Evolutionary conservation across 1,140 invertebrate species (phyloP).

Genomic region (Penaeus indicus): DNA sequence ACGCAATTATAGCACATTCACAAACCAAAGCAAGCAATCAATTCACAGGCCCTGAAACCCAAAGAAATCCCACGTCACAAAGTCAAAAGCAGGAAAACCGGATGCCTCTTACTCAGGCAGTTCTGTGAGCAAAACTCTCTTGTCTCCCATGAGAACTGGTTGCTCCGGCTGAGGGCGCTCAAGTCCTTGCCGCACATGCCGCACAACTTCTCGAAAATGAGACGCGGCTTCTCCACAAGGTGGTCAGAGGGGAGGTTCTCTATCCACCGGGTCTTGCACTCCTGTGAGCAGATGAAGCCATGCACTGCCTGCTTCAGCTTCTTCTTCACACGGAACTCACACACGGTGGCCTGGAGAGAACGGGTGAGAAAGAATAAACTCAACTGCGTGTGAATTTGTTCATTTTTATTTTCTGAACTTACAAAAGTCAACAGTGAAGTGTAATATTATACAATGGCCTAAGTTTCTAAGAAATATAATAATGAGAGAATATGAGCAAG

Average conservation of each 20-base stretch:
- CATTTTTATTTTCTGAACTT: too few relatives aligned
- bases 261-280: constrained; percentile 46
- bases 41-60: not conserved
- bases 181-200: constrained; percentile 65
- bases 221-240: constrained; percentile 62
- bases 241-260: constrained; percentile 29
- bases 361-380: too few relatives aligned
- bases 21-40: not conserved
- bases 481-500: too few relatives aligned
- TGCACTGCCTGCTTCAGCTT: constrained; percentile 37
- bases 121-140: constrained; percentile 64
- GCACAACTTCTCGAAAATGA: constrained; percentile 64
- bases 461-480: too few relatives aligned
- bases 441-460: too few relatives aligned
- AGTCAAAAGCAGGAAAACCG: not conserved
- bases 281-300: constrained; percentile 46
- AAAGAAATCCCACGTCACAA: not conserved
- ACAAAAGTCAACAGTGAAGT: too few relatives aligned
- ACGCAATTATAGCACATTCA: not conserved
- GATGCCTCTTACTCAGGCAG: constrained; percentile 58
- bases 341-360: not conserved
- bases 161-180: constrained; percentile 21
- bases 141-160: constrained; percentile 62
- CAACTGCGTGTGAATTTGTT: too few relatives aligned
- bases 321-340: constrained; percentile 49